Evolutionary conservation across 2,888 invertebrate genomes (phyloP).

Genomic region (Leptarthrus brevirostris): DNA sequence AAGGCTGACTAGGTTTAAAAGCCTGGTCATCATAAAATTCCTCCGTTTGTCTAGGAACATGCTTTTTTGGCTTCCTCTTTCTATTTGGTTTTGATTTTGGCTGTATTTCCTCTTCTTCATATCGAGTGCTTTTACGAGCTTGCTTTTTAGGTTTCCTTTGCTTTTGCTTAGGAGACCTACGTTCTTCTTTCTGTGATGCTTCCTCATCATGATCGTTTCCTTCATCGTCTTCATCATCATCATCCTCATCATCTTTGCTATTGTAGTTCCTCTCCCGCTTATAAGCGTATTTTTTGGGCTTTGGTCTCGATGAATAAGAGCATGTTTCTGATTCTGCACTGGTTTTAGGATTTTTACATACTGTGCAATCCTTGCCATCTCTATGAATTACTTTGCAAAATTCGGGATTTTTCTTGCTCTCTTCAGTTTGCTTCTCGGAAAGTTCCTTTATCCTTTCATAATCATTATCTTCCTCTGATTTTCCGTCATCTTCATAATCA

Average conservation of each 20-base stretch:
- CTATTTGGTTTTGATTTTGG: background rate
- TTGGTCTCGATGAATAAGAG: conserved; percentile 79
- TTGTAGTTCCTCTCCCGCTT: conserved; percentile 74
- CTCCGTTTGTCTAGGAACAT: conserved; percentile 14
- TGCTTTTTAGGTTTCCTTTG: conserved; percentile 5
- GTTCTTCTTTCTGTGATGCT: conserved; percentile 4
- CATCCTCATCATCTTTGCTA: conserved; percentile 66
- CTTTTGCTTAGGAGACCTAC: background rate
- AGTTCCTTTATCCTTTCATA: conserved; percentile 72
- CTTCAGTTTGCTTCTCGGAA: conserved; percentile 73
- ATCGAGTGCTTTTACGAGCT: background rate
- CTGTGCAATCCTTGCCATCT: conserved; percentile 73
- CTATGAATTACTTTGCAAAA: conserved; percentile 75
- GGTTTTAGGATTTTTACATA: conserved; percentile 80
- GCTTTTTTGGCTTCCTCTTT: background rate
- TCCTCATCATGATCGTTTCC: conserved; percentile 48
- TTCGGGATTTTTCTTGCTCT: conserved; percentile 72
- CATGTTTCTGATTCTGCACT: conserved; percentile 84
- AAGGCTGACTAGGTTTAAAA: conserved; percentile 6
- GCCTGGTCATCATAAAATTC: conserved; percentile 13
- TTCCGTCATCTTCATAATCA: conserved; percentile 23
- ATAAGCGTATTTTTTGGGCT: conserved; percentile 77
- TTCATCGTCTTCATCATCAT: conserved; percentile 51
- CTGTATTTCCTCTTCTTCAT: background rate
- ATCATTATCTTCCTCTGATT: conserved; percentile 61